Evolutionary conservation across 2,113 vertebrate genomes (phyloP).

Genomic region (Taxidea taxus): DNA sequence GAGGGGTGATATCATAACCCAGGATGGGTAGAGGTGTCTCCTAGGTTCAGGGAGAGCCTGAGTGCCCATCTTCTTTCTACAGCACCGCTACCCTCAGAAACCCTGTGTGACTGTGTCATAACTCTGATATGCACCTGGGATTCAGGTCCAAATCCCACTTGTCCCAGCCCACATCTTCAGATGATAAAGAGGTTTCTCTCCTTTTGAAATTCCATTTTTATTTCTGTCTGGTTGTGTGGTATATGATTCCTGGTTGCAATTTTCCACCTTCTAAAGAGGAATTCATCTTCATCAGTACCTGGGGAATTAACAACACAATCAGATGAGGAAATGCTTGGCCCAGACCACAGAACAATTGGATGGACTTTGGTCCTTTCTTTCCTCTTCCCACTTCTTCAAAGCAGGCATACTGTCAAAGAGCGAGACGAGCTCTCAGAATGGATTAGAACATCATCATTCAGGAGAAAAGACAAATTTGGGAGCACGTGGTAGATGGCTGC

Average conservation of each 20-base stretch:
- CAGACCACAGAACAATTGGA: neutral
- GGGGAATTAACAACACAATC: neutral
- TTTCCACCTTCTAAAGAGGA: neutral
- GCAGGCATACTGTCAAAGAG: neutral
- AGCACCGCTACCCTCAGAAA: neutral
- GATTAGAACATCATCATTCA: neutral
- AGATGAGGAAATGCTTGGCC: neutral
- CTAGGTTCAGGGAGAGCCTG: neutral
- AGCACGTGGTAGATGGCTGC: too few relatives aligned
- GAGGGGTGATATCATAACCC: neutral
- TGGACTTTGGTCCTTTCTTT: neutral
- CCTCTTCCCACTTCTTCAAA: neutral
- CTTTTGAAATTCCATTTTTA: neutral
- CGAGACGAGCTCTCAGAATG: neutral
- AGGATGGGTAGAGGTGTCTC: too few relatives aligned
- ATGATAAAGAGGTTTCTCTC: neutral
- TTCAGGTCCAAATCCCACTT: neutral
- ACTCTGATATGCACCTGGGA: neutral
- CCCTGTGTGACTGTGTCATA: rapidly evolving
- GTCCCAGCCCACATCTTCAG: neutral
- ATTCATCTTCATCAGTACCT: neutral
- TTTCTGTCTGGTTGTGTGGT: neutral
- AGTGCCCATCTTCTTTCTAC: neutral
- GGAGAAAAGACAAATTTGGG: neutral
- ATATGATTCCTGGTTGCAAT: neutral